These are phyloP conservation scores for Mizuhopecten yessoensis DNA, from an alignment of 1,140 invertebrate genomes.

Conservation along the genomic window DNA sequence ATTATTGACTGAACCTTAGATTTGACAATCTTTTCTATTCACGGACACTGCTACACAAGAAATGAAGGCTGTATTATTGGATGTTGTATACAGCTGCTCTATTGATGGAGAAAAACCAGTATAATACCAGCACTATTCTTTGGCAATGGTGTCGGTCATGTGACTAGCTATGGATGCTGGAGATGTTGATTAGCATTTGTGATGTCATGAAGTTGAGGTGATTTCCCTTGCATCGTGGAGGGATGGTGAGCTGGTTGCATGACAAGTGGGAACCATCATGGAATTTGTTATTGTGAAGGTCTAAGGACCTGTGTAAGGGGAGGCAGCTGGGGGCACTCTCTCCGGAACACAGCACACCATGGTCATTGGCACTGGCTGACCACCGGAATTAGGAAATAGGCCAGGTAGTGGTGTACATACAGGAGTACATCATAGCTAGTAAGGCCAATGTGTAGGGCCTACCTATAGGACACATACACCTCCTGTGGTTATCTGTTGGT, in stretches of 20 bases:
- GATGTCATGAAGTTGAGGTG: constrained; percentile 52
- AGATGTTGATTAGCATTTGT: constrained; percentile 51
- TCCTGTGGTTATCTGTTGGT: background rate
- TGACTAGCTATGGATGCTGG: constrained; percentile 46
- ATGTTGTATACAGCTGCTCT: background rate
- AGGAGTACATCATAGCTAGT: constrained; percentile 1
- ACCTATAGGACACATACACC: background rate
- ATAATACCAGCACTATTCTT: background rate
- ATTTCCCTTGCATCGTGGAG: constrained; percentile 20
- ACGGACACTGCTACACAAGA: background rate
- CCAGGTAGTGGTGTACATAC: background rate
- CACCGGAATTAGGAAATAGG: too few relatives aligned
- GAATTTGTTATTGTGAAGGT: background rate
- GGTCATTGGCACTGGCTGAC: background rate
- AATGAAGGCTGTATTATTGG: background rate
- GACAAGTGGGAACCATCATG: background rate
- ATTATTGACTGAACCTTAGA: background rate
- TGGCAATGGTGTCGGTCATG: constrained; percentile 45
- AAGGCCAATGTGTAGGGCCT: background rate
- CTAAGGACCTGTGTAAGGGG: background rate
- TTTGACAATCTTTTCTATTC: background rate
- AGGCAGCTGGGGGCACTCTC: background rate
- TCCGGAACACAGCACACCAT: background rate
- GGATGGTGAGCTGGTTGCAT: background rate
- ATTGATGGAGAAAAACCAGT: background rate